These are phyloP conservation scores for Actinia tenebrosa DNA, from an alignment of 64 coral and sea anemone species.

Conservation along the genomic window DNA sequence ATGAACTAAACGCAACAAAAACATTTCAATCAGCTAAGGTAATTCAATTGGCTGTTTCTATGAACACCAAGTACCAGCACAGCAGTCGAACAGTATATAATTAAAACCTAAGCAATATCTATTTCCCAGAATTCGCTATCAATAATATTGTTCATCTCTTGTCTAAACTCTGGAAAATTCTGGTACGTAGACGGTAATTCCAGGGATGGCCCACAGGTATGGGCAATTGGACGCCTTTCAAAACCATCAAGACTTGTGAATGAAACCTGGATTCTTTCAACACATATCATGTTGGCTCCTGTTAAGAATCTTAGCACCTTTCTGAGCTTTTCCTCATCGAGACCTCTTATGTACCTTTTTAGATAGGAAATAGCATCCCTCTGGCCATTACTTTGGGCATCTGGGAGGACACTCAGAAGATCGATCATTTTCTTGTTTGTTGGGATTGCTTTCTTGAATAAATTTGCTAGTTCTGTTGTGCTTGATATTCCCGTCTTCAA, in stretches of 20 bases:
- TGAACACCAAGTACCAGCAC: no score
- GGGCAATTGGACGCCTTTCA: constrained; percentile 50
- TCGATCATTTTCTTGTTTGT: constrained; percentile 45
- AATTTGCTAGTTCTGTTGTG: neutral
- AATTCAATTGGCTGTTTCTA: no score
- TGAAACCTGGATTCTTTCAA: constrained; percentile 47
- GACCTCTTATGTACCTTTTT: constrained; percentile 23
- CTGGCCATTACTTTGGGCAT: constrained; percentile 19
- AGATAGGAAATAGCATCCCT: constrained; percentile 22
- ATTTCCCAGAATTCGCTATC: constrained; percentile 58
- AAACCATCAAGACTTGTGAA: constrained; percentile 50
- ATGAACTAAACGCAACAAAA: no score
- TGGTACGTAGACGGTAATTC: constrained; percentile 66
- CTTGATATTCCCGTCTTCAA: neutral
- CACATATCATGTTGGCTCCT: constrained; percentile 21
- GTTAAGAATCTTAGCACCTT: constrained; percentile 31
- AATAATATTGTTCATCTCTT: constrained; percentile 60
- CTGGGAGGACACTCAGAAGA: constrained; percentile 14
- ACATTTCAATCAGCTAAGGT: no score
- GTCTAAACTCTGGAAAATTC: constrained; percentile 55
- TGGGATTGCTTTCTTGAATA: constrained; percentile 29
- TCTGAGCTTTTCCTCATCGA: constrained; percentile 16
- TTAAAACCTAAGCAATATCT: constrained; percentile 24
- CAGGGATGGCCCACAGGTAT: constrained; percentile 64
- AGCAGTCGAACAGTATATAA: no score